Conservation (phyloP, 1,140 invertebrate genomes). For the Hermatobates lingyangjiaoensis region DNA sequence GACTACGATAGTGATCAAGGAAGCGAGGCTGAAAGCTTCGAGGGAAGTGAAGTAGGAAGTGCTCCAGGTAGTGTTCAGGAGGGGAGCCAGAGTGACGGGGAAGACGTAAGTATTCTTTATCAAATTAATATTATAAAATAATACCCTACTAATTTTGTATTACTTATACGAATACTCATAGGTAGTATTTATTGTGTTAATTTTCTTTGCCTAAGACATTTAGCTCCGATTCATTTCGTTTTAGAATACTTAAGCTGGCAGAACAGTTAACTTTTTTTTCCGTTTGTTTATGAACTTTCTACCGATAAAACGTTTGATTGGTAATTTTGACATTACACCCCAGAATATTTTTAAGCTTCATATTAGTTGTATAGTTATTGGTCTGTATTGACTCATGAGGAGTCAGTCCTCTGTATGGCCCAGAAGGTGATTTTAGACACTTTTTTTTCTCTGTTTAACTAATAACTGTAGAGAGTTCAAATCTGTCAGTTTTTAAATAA, state of each 20-base stretch:
- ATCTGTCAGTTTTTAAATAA: no score
- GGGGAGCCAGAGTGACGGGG: conserved; percentile 3
- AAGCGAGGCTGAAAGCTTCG: conserved; percentile 15
- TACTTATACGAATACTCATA: neutral
- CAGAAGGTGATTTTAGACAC: no score
- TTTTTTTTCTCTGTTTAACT: no score
- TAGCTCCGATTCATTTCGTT: neutral
- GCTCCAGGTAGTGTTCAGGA: conserved; percentile 14
- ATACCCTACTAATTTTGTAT: neutral
- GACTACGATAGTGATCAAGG: conserved; percentile 15
- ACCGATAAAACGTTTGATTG: no score
- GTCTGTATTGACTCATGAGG: no score
- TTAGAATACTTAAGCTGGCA: neutral
- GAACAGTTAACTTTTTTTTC: no score
- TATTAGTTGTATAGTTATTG: no score
- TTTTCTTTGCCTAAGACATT: neutral
- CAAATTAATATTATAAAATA: neutral
- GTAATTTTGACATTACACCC: no score
- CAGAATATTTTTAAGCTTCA: no score
- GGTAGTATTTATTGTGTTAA: neutral
- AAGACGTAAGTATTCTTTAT: conserved; percentile 1
- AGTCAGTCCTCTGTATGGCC: no score
- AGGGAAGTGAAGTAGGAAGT: conserved; percentile 16
- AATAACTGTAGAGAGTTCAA: no score
- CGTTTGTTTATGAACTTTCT: no score